Evolutionary conservation across 1,140 invertebrate genomes (phyloP).

Genomic region (Caenorhabditis briggsae): DNA sequence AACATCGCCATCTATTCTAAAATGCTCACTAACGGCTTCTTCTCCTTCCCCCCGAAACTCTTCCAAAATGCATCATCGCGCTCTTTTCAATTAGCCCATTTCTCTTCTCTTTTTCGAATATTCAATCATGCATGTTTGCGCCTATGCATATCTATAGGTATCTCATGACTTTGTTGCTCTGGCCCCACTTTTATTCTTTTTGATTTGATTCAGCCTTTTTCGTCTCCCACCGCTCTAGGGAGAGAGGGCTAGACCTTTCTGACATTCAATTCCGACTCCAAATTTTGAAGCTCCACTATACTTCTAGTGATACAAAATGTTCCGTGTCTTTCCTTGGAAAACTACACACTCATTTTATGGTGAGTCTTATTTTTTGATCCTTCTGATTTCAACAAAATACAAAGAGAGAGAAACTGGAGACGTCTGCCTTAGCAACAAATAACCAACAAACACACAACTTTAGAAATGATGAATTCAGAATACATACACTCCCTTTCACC

Average conservation of each 20-base stretch:
- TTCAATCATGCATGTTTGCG: neutral
- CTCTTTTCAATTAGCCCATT: neutral
- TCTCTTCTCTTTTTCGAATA: neutral
- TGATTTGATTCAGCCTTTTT: neutral
- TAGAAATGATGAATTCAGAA: no score
- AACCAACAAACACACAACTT: no score
- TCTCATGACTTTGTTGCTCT: neutral
- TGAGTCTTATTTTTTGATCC: neutral
- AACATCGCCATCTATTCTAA: no score
- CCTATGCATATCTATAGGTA: neutral
- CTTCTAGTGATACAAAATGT: neutral
- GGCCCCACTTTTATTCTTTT: neutral
- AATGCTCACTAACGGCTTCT: no score
- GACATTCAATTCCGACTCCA: no score
- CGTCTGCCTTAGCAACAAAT: no score
- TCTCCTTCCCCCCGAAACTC: neutral
- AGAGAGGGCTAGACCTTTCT: no score
- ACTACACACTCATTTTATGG: neutral
- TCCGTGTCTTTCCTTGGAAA: conserved; percentile 4
- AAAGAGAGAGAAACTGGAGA: no score
- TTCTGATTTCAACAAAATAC: no score
- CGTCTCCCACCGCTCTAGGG: no score
- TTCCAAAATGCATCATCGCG: neutral
- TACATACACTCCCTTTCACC: no score
- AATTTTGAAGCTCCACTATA: neutral